A percentile compares a stretch with the other conserved stretches of the same genome.
Conservation (phyloP, 1,140 invertebrate species). For the Euwallacea similis region DNA sequence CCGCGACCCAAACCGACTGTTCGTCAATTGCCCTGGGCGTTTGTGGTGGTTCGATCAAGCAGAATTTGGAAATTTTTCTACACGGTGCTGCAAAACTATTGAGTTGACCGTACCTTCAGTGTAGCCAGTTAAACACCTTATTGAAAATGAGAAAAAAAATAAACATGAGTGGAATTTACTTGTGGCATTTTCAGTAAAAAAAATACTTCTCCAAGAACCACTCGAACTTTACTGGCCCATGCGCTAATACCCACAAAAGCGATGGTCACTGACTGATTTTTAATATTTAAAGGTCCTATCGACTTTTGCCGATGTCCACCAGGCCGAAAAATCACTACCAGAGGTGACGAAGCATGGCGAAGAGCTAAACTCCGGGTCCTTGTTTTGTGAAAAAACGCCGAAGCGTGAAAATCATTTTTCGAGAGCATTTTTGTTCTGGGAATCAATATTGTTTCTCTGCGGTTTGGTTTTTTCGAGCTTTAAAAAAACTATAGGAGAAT, state of each 20-base stretch:
- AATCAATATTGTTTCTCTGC: constrained; percentile 26
- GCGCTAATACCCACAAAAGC: constrained; percentile 13
- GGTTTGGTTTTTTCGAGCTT: not conserved
- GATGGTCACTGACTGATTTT: constrained; percentile 25
- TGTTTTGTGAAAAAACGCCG: constrained; percentile 21
- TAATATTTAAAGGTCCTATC: constrained; percentile 14
- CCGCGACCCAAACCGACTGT: not conserved
- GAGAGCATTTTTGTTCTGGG: not conserved
- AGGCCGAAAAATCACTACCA: constrained; percentile 19
- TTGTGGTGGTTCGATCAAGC: not conserved
- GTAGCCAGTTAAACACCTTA: too few relatives aligned
- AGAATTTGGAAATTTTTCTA: too few relatives aligned
- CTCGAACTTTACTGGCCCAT: constrained; percentile 15
- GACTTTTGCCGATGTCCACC: constrained; percentile 9
- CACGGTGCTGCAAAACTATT: too few relatives aligned
- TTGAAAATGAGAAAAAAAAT: too few relatives aligned
- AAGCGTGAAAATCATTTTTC: constrained; percentile 20
- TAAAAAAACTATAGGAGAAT: constrained; percentile 22
- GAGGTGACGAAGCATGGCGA: constrained; percentile 13
- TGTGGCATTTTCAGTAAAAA: too few relatives aligned
- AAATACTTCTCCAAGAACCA: not conserved
- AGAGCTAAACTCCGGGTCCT: constrained; percentile 8
- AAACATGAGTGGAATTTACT: too few relatives aligned
- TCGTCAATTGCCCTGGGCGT: constrained; percentile 1
- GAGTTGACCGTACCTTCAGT: too few relatives aligned